Evolutionary conservation across 2,113 vertebrate species (phyloP), one percentile per base, ranked within the genome.

Genomic region (Emydura subglobosa): DNA sequence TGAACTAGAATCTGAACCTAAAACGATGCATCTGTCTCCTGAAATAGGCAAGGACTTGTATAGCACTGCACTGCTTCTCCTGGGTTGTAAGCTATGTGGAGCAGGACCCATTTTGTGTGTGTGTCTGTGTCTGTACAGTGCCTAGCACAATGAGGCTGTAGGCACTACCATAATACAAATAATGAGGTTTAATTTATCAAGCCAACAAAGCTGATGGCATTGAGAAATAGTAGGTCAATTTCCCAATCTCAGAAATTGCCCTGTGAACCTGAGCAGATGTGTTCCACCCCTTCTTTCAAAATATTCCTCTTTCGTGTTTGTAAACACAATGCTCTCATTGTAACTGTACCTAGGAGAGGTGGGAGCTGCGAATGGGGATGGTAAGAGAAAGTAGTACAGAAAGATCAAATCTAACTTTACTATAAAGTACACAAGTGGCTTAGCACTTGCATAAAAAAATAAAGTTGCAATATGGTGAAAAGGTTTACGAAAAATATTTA

Each of bases 371-470:
- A n/a, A n/a, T 22, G 79, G 25, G 74, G 39, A 8, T 24, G 24
- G 22, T 25, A 13, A 13, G 42, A 24, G 74, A 68, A n/a, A 14
- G 42, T 27, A 47, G 13, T 2, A 22, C 50, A n/a, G 0, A 1
- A 0, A 0, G 25, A 53, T 0, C 47, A 1, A 39, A 1, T 27
- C 0, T 3, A 39, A 78, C 1, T 31, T n/a, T 31, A 2, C 57
- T 79, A 50, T 61, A 16, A 3, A 2, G 14, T 0, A 0, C 0
- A 0, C 2, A 13, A 42, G 68, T 39, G 68, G 34, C 22, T 24
- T 39, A 39, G 39, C 39, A 27, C 24, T 47, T 47, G 9, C 25
- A 21, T 83, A 19, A 82, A 44, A 39, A 50, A 47, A 1, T 39
- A 2, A 50, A 24, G 72, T 0, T 0, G 4, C 47, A 0, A 2